Conservation (phyloP, 2,113 vertebrate genomes). For the Pipra filicauda region DNA sequence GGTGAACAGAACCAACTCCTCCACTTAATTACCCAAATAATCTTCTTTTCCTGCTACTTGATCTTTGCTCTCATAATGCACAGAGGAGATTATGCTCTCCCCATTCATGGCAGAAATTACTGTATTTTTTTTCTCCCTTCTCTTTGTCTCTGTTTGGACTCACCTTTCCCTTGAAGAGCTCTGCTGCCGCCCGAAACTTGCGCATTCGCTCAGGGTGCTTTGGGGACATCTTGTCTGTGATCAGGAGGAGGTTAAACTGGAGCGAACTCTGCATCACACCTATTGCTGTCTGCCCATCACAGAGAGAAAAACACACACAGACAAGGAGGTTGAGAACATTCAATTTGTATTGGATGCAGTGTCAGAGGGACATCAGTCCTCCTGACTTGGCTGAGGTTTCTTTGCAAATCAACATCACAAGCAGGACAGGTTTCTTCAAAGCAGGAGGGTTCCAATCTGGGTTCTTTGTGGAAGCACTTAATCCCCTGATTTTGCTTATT, state of each 20-base stretch:
- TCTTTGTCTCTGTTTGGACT: not conserved
- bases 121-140: not conserved
- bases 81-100: not conserved
- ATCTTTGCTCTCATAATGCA: not conserved
- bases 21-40: not conserved
- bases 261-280: slow-evolving; percentile 86
- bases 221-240: slow-evolving; percentile 80
- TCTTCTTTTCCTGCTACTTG: not conserved
- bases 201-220: slow-evolving; percentile 70
- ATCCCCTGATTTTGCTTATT: not conserved
- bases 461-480: not conserved
- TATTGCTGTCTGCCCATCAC: slow-evolving; percentile 76
- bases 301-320: not conserved
- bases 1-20: not conserved
- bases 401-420: not conserved
- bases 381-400: not conserved
- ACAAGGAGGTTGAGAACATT: not conserved
- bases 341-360: not conserved
- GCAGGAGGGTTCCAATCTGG: not conserved
- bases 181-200: slow-evolving; percentile 72
- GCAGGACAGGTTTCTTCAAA: not conserved
- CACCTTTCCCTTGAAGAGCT: slow-evolving; percentile 85
- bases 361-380: not conserved
- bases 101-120: not conserved
- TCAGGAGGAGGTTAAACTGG: slow-evolving; percentile 84